A percentile compares a stretch with the other conserved stretches of the same genome.
These are phyloP conservation scores for Halotydeus destructor DNA, from an alignment of 1,140 invertebrate genomes.

Conservation along the genomic window DNA sequence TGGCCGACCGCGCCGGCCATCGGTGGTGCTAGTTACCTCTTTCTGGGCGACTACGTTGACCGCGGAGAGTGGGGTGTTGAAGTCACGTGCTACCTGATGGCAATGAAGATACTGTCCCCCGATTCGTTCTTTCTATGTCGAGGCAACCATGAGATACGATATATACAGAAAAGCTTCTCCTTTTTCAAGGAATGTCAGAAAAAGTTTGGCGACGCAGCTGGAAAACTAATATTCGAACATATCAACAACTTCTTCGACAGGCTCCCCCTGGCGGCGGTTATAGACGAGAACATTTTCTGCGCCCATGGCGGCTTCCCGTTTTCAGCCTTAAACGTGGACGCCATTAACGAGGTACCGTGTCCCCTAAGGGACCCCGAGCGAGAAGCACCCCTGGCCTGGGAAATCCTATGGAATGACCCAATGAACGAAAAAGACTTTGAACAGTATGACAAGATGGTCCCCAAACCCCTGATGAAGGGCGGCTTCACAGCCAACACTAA, in stretches of 20 bases:
- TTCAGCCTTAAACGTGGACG: conserved; percentile 29
- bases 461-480: conserved; percentile 19
- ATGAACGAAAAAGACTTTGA: conserved; percentile 21
- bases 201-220: conserved; percentile 41
- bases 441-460: background rate
- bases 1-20: conserved; percentile 35
- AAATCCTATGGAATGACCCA: conserved; percentile 56
- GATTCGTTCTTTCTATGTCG: conserved; percentile 35
- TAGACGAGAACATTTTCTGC: conserved; percentile 43
- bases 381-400: conserved; percentile 45
- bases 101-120: conserved; percentile 37
- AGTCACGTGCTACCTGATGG: conserved; percentile 32
- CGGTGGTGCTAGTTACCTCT: conserved; percentile 36
- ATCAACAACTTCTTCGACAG: conserved; percentile 47
- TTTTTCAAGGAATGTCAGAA: conserved; percentile 40
- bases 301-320: conserved; percentile 50
- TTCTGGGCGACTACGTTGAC: conserved; percentile 45
- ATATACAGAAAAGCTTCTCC: conserved; percentile 44
- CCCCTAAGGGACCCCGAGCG: conserved; percentile 38
- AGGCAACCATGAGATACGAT: conserved; percentile 41
- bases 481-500: conserved; percentile 42
- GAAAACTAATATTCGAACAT: conserved; percentile 39
- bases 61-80: conserved; percentile 36
- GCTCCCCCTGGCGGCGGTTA: conserved; percentile 42
- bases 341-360: conserved; percentile 36